phyloP scores from a whole-genome alignment of 2,888 invertebrate genomes.

The Horisme vitalbata region DNA sequence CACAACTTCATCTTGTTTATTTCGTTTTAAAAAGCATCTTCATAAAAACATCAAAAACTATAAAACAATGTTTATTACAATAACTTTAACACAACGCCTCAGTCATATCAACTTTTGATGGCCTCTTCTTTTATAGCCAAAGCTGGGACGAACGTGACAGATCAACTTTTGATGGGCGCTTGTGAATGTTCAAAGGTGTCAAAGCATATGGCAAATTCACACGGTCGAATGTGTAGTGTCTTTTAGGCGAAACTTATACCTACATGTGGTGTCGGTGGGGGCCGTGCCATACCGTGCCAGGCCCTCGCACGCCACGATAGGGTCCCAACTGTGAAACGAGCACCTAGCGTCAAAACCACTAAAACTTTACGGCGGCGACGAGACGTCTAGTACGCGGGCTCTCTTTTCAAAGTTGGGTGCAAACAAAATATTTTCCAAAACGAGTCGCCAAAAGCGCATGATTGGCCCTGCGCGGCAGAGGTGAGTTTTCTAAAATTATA shows the following conservation, averaged over 20 bases:
- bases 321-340: slow-evolving; percentile 73
- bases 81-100: too few species aligned
- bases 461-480: slow-evolving; percentile 47
- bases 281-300: slow-evolving; percentile 79
- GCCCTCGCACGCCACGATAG: slow-evolving; percentile 61
- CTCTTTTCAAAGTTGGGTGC: slow-evolving; percentile 31
- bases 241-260: slow-evolving; percentile 59
- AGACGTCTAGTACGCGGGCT: slow-evolving; percentile 49
- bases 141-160: too few species aligned
- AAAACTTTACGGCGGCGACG: slow-evolving; percentile 60
- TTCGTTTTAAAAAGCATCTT: too few species aligned
- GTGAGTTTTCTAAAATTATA: slow-evolving; percentile 38
- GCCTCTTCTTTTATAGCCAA: slow-evolving; percentile 6
- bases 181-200: slow-evolving; percentile 3
- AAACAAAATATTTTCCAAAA: slow-evolving; percentile 48
- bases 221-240: slow-evolving; percentile 50
- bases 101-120: not conserved
- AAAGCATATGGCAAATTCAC: slow-evolving; percentile 15
- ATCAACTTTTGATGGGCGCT: not conserved
- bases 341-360: slow-evolving; percentile 75
- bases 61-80: not conserved
- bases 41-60: not conserved
- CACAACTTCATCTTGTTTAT: too few species aligned
- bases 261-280: slow-evolving; percentile 69
- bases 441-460: slow-evolving; percentile 46